Conservation (phyloP, 2,797 vertebrate species). For the Typhlichthys eigenmanni region DNA sequence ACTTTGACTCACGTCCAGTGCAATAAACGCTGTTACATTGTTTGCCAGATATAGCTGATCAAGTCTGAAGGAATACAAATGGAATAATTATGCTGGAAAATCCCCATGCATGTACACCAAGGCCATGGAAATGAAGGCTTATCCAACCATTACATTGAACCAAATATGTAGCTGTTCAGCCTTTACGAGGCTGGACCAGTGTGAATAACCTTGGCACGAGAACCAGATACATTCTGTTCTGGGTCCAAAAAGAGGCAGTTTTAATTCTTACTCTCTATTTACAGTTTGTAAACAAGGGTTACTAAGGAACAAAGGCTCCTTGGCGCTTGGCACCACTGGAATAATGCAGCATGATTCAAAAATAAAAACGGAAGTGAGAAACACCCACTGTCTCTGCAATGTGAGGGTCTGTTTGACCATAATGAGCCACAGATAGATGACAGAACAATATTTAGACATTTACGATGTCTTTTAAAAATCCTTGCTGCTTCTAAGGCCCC, state of each 20-base stretch:
- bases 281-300: constrained; percentile 24
- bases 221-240: constrained; percentile 37
- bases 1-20: too few species aligned
- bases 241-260: constrained; percentile 23
- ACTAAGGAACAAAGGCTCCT: constrained; percentile 20
- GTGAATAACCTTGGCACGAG: constrained; percentile 45
- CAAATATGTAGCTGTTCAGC: constrained; percentile 46
- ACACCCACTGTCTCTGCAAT: constrained; percentile 10
- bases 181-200: constrained; percentile 38
- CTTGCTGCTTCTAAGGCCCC: constrained; percentile 49
- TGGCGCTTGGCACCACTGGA: constrained; percentile 15
- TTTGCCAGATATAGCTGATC: too few species aligned
- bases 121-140: constrained; percentile 18
- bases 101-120: constrained; percentile 11
- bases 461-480: constrained; percentile 42
- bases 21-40: too few species aligned
- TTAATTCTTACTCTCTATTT: constrained; percentile 18
- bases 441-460: constrained; percentile 5
- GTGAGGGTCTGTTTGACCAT: constrained; percentile 27
- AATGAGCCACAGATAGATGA: constrained; percentile 6
- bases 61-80: constrained; percentile 22
- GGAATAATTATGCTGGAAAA: constrained; percentile 9
- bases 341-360: constrained; percentile 41
- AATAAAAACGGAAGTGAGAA: constrained; percentile 26
- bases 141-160: constrained; percentile 21